phyloP scores from a whole-genome alignment of 2,888 invertebrate species.

The Phaonia tiefii region DNA sequence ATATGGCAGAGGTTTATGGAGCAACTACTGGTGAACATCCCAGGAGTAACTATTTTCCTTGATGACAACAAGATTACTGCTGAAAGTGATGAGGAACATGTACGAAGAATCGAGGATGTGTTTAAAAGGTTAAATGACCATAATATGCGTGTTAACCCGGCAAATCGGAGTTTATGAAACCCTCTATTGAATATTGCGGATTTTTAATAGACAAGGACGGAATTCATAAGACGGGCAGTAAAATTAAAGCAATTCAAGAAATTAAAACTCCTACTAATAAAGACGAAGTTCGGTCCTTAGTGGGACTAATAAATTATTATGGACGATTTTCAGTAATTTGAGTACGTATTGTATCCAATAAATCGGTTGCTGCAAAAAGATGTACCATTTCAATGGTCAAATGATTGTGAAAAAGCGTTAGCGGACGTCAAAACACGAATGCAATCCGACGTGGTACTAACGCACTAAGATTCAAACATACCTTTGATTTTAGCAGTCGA shows the following conservation, averaged over 20 bases:
- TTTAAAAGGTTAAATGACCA: slow-evolving; percentile 66
- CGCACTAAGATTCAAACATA: slow-evolving; percentile 70
- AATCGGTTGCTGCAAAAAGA: slow-evolving; percentile 70
- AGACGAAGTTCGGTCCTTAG: slow-evolving; percentile 70
- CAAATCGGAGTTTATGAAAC: slow-evolving; percentile 71
- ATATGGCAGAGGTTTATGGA: slow-evolving; percentile 74
- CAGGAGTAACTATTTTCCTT: slow-evolving; percentile 70
- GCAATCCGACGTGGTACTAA: slow-evolving; percentile 67
- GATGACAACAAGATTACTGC: slow-evolving; percentile 71
- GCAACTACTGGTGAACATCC: slow-evolving; percentile 68
- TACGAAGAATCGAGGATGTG: slow-evolving; percentile 68
- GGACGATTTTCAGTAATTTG: slow-evolving; percentile 73
- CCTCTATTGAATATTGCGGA: slow-evolving; percentile 72
- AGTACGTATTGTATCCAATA: slow-evolving; percentile 71
- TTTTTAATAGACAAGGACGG: slow-evolving; percentile 73
- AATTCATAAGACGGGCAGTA: slow-evolving; percentile 72
- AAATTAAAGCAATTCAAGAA: slow-evolving; percentile 73
- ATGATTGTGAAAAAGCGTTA: slow-evolving; percentile 68
- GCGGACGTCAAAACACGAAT: slow-evolving; percentile 69
- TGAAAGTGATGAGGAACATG: slow-evolving; percentile 68
- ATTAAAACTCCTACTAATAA: slow-evolving; percentile 68
- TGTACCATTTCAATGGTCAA: slow-evolving; percentile 69
- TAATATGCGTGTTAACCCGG: slow-evolving; percentile 69
- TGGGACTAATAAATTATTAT: slow-evolving; percentile 73
- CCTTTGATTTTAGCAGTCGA: slow-evolving; percentile 71